Percentiles rank a stretch among this genome's conserved stretches.
phyloP scores from a whole-genome alignment of 2,888 invertebrate genomes.

The Lapara coniferarum region DNA sequence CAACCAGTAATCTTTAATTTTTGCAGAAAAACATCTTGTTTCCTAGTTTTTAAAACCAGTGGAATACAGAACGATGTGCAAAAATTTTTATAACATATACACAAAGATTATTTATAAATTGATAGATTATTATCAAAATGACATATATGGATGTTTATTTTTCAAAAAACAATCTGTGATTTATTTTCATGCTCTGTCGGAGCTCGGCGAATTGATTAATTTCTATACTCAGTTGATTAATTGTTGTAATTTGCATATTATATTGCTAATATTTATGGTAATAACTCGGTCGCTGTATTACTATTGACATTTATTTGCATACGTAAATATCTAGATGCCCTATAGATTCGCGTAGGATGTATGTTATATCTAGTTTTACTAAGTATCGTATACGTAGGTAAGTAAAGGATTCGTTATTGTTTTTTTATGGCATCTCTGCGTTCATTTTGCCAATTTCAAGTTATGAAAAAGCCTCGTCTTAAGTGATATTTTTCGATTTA shows the following conservation, averaged over 20 bases:
- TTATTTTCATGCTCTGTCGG: slow-evolving; percentile 1
- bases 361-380: no score
- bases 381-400: no score
- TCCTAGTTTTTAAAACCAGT: no score
- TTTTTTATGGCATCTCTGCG: no score
- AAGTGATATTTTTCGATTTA: no score
- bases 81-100: neutral
- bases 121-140: slow-evolving; percentile 17
- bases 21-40: no score
- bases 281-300: neutral
- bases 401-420: no score
- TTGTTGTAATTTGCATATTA: slow-evolving; percentile 14
- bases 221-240: slow-evolving; percentile 1
- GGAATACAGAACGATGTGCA: no score
- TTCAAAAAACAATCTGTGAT: slow-evolving; percentile 8
- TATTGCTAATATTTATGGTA: slow-evolving; percentile 7
- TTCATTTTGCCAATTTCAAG: no score
- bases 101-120: neutral
- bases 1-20: no score
- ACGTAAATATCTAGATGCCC: neutral
- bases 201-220: slow-evolving; percentile 12
- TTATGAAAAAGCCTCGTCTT: no score
- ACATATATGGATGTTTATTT: slow-evolving; percentile 7
- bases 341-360: neutral
- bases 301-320: neutral